These are phyloP conservation scores for Sinella curviseta DNA, from an alignment of 1,140 invertebrate genomes.

Conservation along the genomic window DNA sequence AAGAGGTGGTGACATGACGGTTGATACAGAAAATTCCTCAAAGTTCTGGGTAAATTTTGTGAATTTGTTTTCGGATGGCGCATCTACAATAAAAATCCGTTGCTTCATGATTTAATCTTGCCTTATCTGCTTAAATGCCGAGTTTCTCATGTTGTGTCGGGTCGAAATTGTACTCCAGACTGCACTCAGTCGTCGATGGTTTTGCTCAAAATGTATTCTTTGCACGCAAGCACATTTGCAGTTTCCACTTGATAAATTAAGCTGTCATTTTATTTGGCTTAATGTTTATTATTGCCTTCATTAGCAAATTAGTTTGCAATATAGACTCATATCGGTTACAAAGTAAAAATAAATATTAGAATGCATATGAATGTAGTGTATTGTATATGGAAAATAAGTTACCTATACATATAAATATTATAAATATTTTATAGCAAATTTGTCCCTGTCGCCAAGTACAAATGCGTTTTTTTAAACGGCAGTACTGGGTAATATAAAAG, in stretches of 20 bases:
- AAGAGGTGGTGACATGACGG: background rate
- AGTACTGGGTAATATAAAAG: background rate
- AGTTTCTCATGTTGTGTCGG: background rate
- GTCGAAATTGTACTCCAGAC: background rate
- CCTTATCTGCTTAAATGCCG: background rate
- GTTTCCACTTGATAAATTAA: too few relatives aligned
- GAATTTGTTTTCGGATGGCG: background rate
- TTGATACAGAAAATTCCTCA: background rate
- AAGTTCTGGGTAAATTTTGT: background rate
- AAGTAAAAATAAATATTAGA: background rate
- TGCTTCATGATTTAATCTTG: background rate
- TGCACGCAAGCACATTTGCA: too few relatives aligned
- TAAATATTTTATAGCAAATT: background rate
- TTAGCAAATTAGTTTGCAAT: too few relatives aligned
- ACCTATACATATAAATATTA: background rate
- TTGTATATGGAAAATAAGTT: background rate
- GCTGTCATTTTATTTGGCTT: too few relatives aligned
- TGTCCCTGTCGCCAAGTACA: background rate
- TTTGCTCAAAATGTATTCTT: too few relatives aligned
- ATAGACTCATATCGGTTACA: too few relatives aligned
- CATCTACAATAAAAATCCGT: background rate
- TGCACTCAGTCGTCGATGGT: too few relatives aligned
- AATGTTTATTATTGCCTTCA: too few relatives aligned
- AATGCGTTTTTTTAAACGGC: background rate
- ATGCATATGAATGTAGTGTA: background rate